These are phyloP conservation scores for Drosophila prolongata DNA, from an alignment of 2,888 invertebrate species.

Conservation along the genomic window DNA sequence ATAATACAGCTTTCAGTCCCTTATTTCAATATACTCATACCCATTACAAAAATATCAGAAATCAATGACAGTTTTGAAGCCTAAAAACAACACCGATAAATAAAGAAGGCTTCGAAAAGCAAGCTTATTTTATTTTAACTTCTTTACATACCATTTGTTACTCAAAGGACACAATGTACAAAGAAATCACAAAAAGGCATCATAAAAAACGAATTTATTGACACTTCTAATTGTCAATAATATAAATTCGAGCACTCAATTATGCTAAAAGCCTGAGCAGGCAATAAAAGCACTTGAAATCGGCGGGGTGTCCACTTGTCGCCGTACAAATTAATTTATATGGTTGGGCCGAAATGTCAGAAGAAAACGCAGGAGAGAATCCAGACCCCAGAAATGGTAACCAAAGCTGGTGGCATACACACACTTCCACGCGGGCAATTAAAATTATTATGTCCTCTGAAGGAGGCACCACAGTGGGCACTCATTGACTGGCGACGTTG, in stretches of 20 bases:
- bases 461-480: conserved; percentile 16
- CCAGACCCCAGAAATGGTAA: neutral
- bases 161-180: too few species aligned
- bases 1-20: too few species aligned
- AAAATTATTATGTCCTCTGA: conserved; percentile 62
- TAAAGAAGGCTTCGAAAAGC: too few species aligned
- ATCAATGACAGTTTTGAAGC: too few species aligned
- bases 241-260: conserved; percentile 64
- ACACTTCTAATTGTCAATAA: conserved; percentile 72
- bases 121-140: too few species aligned
- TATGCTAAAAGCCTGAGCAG: conserved; percentile 64
- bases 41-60: too few species aligned
- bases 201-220: conserved; percentile 58
- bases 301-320: conserved; percentile 39
- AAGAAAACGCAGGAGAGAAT: neutral
- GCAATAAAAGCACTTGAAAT: conserved; percentile 56
- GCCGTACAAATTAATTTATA: conserved; percentile 38
- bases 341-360: conserved; percentile 11
- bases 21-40: too few species aligned
- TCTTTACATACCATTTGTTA: too few species aligned
- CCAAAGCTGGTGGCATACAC: conserved; percentile 1
- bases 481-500: conserved; percentile 30
- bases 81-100: too few species aligned
- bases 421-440: conserved; percentile 58
- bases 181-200: neutral